Evolutionary conservation across 37 sponge, comb jelly and placozoan species (phyloP), one percentile per base, ranked within the genome.

Genomic region (Halisarca cf. caerulea): DNA sequence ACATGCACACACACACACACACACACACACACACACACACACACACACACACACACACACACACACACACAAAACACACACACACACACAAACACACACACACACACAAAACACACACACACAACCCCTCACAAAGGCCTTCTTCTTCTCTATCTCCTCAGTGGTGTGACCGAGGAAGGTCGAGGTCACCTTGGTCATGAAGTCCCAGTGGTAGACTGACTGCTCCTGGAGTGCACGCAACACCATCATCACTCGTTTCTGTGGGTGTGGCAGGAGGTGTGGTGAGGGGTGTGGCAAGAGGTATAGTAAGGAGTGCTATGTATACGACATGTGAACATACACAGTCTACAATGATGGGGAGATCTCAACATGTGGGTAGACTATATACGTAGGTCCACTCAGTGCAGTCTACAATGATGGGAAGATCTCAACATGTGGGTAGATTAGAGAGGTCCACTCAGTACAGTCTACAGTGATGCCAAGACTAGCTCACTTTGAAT

Each of bases 61-160:
- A 38, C 37, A 21, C 33, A 23, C n/a, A 73, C 51, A 47, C 51
- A n/a, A n/a, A n/a, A n/a, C n/a, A n/a, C n/a, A 47, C 51, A 47
- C 51, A 47, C n/a, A 32, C 37, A 38, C 33, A 34, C 42, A 5
- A 38, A 5, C 64, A 66, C 92, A 83, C 53, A 92, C 94, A 87
- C n/a, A n/a, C n/a, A n/a, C n/a, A n/a, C n/a, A n/a, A n/a, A n/a
- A 47, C 51, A 47, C 51, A 47, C n/a, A 32, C 37, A 38, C 33
- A 34, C 42, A 5, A 38, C 24, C 64, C 58, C 92, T 86, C 53
- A 92, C 94, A 87, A 93, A 93, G 8, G 94, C 94, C 55, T 84
- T 89, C 83, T 87, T 90, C 79, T 93, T 93, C 86, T 91, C 92
- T 24, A 89, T 24, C 61, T 95, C 95, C 35, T 95, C 92, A 2